Conservation (phyloP, 1,140 invertebrate species). For the Holcopasites calliopsidis region DNA sequence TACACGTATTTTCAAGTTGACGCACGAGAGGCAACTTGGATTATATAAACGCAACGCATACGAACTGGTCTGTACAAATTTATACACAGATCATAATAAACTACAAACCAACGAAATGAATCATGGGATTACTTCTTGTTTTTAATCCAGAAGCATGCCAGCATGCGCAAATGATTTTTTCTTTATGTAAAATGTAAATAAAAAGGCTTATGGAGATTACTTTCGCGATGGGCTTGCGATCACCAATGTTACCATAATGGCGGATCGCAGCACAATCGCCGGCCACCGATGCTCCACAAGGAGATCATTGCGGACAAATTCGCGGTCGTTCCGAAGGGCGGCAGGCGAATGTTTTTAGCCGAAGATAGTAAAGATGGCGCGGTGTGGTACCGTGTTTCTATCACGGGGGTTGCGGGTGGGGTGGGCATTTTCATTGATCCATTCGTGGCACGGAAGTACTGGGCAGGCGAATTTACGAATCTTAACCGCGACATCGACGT, state of each 20-base stretch:
- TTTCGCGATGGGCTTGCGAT: background rate
- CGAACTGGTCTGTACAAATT: conserved; percentile 38
- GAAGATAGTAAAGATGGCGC: conserved; percentile 71
- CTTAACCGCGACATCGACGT: conserved; percentile 59
- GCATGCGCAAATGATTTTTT: no score
- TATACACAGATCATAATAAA: conserved; percentile 37
- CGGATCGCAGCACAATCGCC: conserved; percentile 24
- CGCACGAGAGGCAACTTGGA: background rate
- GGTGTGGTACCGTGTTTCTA: conserved; percentile 70
- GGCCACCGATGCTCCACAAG: background rate
- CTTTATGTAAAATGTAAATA: background rate
- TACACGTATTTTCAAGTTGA: conserved; percentile 50
- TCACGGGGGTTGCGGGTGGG: conserved; percentile 57
- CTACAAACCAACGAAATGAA: background rate
- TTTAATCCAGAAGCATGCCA: background rate
- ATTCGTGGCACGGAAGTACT: conserved; percentile 54
- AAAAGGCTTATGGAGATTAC: background rate
- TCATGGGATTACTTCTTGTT: no score
- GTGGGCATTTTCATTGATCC: conserved; percentile 78
- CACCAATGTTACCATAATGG: background rate
- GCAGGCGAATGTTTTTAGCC: conserved; percentile 71
- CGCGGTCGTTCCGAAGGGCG: conserved; percentile 33
- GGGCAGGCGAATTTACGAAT: conserved; percentile 62
- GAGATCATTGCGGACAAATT: conserved; percentile 30
- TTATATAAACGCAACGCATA: conserved; percentile 13